A percentile compares a stretch with the other conserved stretches of the same genome.
Evolutionary conservation across 2,113 vertebrate species (phyloP).

Genomic region (Oncorhynchus nerka): DNA sequence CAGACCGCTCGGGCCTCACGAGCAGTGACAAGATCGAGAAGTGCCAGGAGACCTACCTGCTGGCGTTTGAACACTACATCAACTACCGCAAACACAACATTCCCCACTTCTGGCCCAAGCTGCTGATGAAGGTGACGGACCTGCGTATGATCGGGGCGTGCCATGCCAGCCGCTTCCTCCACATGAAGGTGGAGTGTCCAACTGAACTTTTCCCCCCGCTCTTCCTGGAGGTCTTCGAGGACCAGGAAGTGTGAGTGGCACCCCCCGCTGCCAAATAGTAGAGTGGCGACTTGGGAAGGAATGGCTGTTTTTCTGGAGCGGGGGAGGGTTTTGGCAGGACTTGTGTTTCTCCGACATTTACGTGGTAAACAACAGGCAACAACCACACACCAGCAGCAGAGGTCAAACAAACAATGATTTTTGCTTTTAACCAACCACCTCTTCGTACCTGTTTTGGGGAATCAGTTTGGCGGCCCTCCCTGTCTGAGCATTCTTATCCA

Average conservation of each 20-base stretch:
- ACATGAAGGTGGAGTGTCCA: conserved; percentile 99
- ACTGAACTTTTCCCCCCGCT: conserved; percentile 95
- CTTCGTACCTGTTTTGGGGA: conserved; percentile 46
- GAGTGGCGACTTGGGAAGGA: too few relatives aligned
- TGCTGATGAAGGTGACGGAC: conserved; percentile 99
- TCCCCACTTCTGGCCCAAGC: conserved; percentile 99
- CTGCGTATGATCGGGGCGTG: conserved; percentile 98
- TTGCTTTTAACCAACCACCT: conserved; percentile 43
- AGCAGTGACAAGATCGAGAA: conserved; percentile 91
- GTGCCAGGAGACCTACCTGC: conserved; percentile 94
- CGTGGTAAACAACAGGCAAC: not conserved
- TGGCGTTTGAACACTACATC: conserved; percentile 99
- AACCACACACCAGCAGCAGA: conserved; percentile 68
- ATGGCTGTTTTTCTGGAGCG: not conserved
- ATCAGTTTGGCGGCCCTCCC: conserved; percentile 71
- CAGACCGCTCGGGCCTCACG: conserved; percentile 93
- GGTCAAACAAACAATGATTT: conserved; percentile 19
- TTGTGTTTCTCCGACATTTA: not conserved
- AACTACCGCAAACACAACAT: conserved; percentile 98
- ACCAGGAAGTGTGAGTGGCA: conserved; percentile 66
- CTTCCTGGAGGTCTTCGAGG: conserved; percentile 97
- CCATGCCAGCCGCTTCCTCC: conserved; percentile 98
- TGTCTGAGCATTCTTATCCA: conserved; percentile 74
- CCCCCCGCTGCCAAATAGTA: too few relatives aligned
- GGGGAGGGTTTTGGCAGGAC: too few relatives aligned